Percentiles rank a stretch among this genome's conserved stretches.
phyloP scores from a whole-genome alignment of 1,140 invertebrate species.

The Apis mellifera region DNA sequence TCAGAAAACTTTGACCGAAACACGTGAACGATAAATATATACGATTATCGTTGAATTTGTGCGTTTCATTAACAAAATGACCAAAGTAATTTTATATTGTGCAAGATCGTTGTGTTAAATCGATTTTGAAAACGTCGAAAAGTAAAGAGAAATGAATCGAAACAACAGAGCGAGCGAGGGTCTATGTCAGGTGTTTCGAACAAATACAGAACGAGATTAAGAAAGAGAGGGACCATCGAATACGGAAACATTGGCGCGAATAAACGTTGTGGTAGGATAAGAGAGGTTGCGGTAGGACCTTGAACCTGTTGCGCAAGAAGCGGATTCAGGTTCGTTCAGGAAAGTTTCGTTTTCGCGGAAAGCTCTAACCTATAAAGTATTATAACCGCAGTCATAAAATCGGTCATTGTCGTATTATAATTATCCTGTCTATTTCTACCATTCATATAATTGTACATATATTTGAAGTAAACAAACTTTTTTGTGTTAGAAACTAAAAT shows the following conservation, averaged over 20 bases:
- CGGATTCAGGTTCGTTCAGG: not conserved
- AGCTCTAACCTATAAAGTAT: not conserved
- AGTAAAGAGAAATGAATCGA: not conserved
- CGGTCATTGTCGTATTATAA: not conserved
- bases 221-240: conserved; percentile 18
- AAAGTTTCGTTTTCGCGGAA: not conserved
- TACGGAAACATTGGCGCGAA: conserved; percentile 24
- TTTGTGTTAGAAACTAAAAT: no score
- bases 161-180: not conserved
- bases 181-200: conserved; percentile 41
- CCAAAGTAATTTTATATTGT: not conserved
- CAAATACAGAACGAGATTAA: conserved; percentile 31
- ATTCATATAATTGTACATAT: no score
- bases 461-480: no score
- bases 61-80: not conserved
- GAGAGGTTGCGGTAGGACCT: conserved; percentile 61
- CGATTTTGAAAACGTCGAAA: not conserved
- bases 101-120: not conserved
- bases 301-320: conserved; percentile 61
- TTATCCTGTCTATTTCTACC: no score
- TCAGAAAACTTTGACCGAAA: no score
- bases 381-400: not conserved
- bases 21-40: no score
- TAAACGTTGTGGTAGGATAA: conserved; percentile 58
- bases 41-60: no score